Evolutionary conservation across 2,888 invertebrate species (phyloP), one percentile per base, ranked within the genome.

Genomic region (Ceraclea dissimilis): DNA sequence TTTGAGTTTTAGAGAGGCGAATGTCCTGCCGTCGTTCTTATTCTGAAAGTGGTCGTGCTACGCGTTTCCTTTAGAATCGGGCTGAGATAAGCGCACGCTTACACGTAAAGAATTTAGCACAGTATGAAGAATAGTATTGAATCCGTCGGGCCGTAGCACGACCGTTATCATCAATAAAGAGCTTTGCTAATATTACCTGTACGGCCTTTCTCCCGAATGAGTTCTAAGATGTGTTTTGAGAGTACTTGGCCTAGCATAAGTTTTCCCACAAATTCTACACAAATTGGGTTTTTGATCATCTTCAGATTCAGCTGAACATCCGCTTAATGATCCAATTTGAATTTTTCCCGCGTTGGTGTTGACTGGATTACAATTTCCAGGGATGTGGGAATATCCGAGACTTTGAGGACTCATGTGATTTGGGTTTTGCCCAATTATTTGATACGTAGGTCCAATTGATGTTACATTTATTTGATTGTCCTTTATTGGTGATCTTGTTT

Each of bases 141-240:
- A n/a, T n/a, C n/a, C n/a, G n/a, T n/a, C n/a, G n/a, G n/a, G n/a
- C n/a, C n/a, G n/a, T n/a, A n/a, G n/a, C n/a, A n/a, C n/a, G n/a
- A n/a, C n/a, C n/a, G n/a, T n/a, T n/a, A n/a, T n/a, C n/a, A n/a
- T n/a, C n/a, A n/a, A n/a, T n/a, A n/a, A n/a, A n/a, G n/a, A n/a
- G n/a, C n/a, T n/a, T n/a, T n/a, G n/a, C n/a, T n/a, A n/a, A n/a
- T n/a, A 11, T 55, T 54, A 62, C 62, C 88, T 79, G 72, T 93
- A 90, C 0, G 94, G 94, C 65, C 95, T 85, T 71, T 98, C 97
- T 0, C 97, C 97, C 2, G 93, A 92, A 71, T 98, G 98, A 1
- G 97, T 98, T 53, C 98, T 79, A 56, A 97, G 81, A 72, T 98
- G 98, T 0, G 97, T 98, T 78, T 98, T 98, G 61, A 99, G 76